phyloP scores from a whole-genome alignment of 2,113 vertebrate species.

The Chlamydotis undulata region DNA sequence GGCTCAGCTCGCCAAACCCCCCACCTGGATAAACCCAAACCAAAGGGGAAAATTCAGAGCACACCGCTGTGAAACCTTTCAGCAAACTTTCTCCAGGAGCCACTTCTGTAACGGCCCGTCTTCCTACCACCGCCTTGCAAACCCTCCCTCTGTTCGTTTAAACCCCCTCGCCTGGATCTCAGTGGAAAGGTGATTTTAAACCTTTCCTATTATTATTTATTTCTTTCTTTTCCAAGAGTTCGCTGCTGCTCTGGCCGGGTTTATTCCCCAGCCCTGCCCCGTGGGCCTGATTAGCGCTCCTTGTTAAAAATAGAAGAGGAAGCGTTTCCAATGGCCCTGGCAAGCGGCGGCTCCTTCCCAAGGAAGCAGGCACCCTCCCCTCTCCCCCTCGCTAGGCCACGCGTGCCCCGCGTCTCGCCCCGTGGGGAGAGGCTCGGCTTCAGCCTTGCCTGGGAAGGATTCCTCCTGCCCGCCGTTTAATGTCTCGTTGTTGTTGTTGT shows the following conservation, averaged over 20 bases:
- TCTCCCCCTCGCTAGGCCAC: background rate
- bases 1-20: background rate
- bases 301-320: background rate
- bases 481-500: background rate
- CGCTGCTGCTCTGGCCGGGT: background rate
- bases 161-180: background rate
- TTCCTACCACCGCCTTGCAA: background rate
- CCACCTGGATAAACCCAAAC: background rate
- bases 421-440: background rate
- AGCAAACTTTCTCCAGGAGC: conserved; percentile 68
- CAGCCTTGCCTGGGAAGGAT: background rate
- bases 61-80: background rate
- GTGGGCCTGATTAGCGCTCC: background rate
- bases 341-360: background rate
- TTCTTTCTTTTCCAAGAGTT: background rate
- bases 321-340: background rate
- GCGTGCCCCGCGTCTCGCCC: background rate
- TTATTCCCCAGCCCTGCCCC: background rate
- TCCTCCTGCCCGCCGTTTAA: background rate
- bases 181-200: background rate
- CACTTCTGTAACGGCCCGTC: background rate
- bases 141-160: background rate
- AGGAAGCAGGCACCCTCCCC: background rate
- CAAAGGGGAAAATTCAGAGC: background rate
- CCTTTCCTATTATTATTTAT: background rate